Percentiles rank a stretch among this genome's conserved stretches.
These are phyloP conservation scores for Clarias macrocephalus DNA, from an alignment of 2,113 vertebrate species.

Conservation along the genomic window DNA sequence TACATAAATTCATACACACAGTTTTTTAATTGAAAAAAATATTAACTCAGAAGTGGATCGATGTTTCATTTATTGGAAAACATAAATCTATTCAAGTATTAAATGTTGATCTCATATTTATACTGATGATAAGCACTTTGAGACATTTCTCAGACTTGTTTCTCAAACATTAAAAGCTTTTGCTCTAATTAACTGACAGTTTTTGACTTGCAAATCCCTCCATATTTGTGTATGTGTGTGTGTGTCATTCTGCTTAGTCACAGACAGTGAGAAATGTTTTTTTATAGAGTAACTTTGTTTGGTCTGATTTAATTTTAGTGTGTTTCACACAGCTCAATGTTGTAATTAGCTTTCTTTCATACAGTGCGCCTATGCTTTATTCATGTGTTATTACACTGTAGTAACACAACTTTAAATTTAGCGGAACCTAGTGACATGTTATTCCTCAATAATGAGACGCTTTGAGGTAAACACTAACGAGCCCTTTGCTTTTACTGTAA, in stretches of 20 bases:
- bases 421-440: not conserved
- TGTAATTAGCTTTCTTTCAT: not conserved
- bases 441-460: too few relatives aligned
- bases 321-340: not conserved
- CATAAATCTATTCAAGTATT: not conserved
- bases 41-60: not conserved
- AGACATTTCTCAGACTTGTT: not conserved
- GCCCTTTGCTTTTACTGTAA: not conserved
- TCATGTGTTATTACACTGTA: not conserved
- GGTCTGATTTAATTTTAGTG: not conserved
- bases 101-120: not conserved
- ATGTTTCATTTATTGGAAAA: not conserved
- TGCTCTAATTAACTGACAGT: not conserved
- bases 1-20: not conserved
- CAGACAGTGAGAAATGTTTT: not conserved
- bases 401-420: not conserved
- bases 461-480: not conserved
- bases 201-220: conserved; percentile 19
- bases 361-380: not conserved
- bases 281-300: not conserved
- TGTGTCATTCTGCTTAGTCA: not conserved
- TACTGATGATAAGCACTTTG: not conserved
- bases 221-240: not conserved
- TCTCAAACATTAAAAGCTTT: not conserved
- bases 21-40: too few relatives aligned